These are phyloP conservation scores for Karalla daura DNA, from an alignment of 2,797 vertebrate species.

Conservation along the genomic window DNA sequence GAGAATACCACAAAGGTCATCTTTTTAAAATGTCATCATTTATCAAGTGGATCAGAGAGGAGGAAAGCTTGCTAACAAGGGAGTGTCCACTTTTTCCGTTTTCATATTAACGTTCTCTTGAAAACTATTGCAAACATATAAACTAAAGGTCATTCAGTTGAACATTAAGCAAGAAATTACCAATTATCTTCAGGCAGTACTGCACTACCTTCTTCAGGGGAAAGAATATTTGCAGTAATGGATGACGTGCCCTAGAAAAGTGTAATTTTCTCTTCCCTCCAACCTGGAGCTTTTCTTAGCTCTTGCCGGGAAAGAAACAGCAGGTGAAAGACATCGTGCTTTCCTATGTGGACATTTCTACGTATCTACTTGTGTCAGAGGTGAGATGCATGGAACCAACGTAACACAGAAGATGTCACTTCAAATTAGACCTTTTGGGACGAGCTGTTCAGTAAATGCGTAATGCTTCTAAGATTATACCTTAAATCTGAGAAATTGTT, in stretches of 20 bases:
- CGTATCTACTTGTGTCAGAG: background rate
- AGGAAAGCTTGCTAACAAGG: background rate
- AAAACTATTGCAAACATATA: background rate
- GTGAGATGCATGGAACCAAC: background rate
- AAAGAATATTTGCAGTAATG: background rate
- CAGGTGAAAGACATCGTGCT: too few relatives aligned
- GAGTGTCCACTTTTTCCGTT: background rate
- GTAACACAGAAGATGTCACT: background rate
- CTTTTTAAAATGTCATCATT: background rate
- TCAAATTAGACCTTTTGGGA: background rate
- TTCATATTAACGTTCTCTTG: background rate
- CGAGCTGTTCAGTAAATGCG: background rate
- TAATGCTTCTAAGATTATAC: background rate
- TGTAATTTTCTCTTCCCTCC: too few relatives aligned
- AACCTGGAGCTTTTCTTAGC: background rate
- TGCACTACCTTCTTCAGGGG: background rate
- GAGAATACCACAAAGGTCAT: background rate
- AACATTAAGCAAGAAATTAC: background rate
- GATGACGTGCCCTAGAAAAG: too few relatives aligned
- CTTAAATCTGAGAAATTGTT: too few relatives aligned
- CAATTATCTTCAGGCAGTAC: background rate
- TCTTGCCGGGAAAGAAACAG: background rate
- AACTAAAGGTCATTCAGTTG: background rate
- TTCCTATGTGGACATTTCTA: background rate
- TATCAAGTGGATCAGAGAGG: background rate